These are phyloP conservation scores for Rhyacophila brunnea DNA, from an alignment of 1,140 invertebrate species.

Conservation along the genomic window DNA sequence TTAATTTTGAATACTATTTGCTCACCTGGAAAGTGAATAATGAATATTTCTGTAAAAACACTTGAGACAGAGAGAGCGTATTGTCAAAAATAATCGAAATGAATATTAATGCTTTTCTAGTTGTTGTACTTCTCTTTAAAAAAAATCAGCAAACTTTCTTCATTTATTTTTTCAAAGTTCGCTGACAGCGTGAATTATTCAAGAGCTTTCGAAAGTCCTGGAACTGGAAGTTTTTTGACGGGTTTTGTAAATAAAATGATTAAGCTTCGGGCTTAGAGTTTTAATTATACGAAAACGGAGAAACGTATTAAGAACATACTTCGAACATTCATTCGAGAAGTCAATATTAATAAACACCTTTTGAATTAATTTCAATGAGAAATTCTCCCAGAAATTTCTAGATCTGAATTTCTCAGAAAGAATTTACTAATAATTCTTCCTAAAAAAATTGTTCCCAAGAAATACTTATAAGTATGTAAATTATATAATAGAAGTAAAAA, in stretches of 20 bases:
- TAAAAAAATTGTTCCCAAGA: too few relatives aligned
- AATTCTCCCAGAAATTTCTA: too few relatives aligned
- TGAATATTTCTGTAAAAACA: neutral
- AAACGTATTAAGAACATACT: too few relatives aligned
- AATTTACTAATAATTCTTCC: too few relatives aligned
- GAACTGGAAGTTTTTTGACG: slow-evolving; percentile 6
- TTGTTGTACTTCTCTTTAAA: neutral
- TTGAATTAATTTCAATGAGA: too few relatives aligned
- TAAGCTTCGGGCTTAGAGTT: neutral
- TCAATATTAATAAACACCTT: too few relatives aligned
- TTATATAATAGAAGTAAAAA: too few relatives aligned
- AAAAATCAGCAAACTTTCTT: slow-evolving; percentile 13
- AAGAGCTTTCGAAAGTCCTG: neutral
- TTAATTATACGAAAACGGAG: neutral
- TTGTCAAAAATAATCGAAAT: slow-evolving; percentile 2
- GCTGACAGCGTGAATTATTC: slow-evolving; percentile 18
- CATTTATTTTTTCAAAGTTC: slow-evolving; percentile 14
- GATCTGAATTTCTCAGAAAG: too few relatives aligned
- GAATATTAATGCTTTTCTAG: neutral
- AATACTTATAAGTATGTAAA: too few relatives aligned
- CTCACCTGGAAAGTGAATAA: neutral
- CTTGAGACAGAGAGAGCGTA: neutral
- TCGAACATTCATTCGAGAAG: too few relatives aligned
- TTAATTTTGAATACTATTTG: neutral
- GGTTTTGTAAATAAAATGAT: slow-evolving; percentile 6